A percentile compares a stretch with the other conserved stretches of the same genome.
Evolutionary conservation across 2,113 vertebrate species (phyloP).

Genomic region (Lepisosteus osseus): DNA sequence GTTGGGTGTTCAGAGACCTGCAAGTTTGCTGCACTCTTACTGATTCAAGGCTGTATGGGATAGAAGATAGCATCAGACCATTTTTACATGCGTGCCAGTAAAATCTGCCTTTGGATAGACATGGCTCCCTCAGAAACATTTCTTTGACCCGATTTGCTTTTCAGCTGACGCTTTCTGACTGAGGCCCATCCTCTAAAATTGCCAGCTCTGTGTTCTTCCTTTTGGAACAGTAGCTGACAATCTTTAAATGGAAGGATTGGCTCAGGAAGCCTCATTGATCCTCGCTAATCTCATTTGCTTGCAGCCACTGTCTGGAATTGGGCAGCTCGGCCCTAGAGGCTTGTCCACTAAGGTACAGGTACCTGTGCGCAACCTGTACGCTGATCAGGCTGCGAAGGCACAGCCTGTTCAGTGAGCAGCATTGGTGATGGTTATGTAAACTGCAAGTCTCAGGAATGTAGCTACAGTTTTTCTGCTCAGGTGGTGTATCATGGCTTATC

Average conservation of each 20-base stretch:
- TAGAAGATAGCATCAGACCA: too few species aligned
- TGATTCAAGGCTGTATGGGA: too few species aligned
- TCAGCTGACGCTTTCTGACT: conserved; percentile 15
- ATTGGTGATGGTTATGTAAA: too few species aligned
- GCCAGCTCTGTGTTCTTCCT: conserved; percentile 19
- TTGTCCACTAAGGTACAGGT: not conserved
- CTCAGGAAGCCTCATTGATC: conserved; percentile 35
- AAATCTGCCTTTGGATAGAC: too few species aligned
- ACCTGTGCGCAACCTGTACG: conserved; percentile 1
- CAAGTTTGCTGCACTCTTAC: too few species aligned
- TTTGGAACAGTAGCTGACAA: conserved; percentile 21
- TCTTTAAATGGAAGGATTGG: conserved; percentile 37
- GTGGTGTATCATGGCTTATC: too few species aligned
- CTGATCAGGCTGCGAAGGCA: not conserved
- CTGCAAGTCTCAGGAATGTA: too few species aligned
- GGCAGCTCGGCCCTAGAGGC: not conserved
- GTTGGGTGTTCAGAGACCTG: too few species aligned
- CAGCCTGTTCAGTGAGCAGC: not conserved
- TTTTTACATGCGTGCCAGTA: too few species aligned
- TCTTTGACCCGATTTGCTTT: too few species aligned
- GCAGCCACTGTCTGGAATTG: conserved; percentile 20
- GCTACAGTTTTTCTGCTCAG: too few species aligned
- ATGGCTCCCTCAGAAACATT: too few species aligned
- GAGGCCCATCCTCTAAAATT: conserved; percentile 25
- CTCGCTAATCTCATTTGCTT: conserved; percentile 39